Percentiles rank a stretch among this genome's conserved stretches.
Evolutionary conservation across 2,113 vertebrate species (phyloP).

Genomic region (Ptychochromis oligacanthus): DNA sequence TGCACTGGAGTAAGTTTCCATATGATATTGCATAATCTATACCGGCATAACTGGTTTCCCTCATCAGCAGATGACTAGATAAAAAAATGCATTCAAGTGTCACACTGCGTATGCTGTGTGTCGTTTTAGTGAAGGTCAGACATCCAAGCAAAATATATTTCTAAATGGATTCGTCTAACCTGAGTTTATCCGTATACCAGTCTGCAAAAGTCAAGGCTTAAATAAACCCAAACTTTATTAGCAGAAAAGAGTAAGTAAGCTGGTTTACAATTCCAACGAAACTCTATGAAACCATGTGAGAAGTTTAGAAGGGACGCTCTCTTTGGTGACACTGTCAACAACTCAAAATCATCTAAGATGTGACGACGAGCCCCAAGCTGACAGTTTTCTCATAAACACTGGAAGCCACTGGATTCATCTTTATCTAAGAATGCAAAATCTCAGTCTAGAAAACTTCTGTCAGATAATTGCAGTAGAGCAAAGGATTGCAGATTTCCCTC

Average conservation of each 20-base stretch:
- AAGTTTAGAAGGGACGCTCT: background rate
- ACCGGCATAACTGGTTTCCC: background rate
- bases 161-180: too few relatives aligned
- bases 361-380: background rate
- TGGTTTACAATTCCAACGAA: background rate
- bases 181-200: background rate
- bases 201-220: background rate
- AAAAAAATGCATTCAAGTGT: background rate
- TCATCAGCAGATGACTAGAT: too few relatives aligned
- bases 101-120: background rate
- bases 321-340: background rate
- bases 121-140: background rate
- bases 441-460: too few relatives aligned
- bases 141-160: background rate
- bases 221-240: background rate
- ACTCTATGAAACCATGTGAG: background rate
- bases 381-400: background rate
- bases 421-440: background rate
- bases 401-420: background rate
- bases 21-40: background rate
- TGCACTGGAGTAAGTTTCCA: background rate
- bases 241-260: background rate
- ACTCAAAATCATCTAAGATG: background rate
- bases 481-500: background rate
- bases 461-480: too few relatives aligned